Percentiles rank a stretch among this genome's conserved stretches.
Evolutionary conservation across 2,888 invertebrate genomes (phyloP).

Genomic region (Plebejus anna): DNA sequence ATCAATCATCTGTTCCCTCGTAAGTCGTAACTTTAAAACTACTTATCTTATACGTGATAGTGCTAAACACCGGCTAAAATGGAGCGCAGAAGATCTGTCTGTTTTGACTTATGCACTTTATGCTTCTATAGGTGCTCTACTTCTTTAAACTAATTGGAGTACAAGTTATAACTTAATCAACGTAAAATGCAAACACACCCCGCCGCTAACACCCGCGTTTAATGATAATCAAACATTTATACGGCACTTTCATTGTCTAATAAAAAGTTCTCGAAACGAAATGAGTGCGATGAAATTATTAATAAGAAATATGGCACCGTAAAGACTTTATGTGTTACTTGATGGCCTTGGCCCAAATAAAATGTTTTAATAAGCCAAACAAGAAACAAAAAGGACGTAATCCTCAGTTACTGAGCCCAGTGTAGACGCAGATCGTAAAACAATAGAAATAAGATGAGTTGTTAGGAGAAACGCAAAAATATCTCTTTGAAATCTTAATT

Average conservation of each 20-base stretch:
- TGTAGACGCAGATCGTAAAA: constrained; percentile 7
- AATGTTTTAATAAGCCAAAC: constrained; percentile 9
- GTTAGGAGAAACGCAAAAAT: neutral
- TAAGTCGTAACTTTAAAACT: too few relatives aligned
- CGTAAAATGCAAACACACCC: neutral
- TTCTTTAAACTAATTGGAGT: too few relatives aligned
- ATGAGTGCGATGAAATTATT: constrained; percentile 3
- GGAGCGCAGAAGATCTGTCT: too few relatives aligned
- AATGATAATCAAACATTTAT: neutral
- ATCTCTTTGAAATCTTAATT: neutral
- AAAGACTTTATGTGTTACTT: constrained; percentile 6
- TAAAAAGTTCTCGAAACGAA: constrained; percentile 14
- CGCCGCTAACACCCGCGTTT: constrained; percentile 2
- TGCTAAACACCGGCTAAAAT: too few relatives aligned
- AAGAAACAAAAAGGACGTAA: neutral
- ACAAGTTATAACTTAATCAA: neutral
- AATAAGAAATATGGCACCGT: constrained; percentile 23
- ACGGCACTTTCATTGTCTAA: constrained; percentile 1
- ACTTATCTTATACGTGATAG: too few relatives aligned
- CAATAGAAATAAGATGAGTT: neutral
- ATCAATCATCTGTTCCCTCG: too few relatives aligned
- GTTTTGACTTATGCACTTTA: too few relatives aligned
- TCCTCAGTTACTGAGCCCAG: neutral
- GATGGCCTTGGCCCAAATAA: constrained; percentile 17
- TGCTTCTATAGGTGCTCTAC: too few relatives aligned